Percentiles rank a stretch among this genome's conserved stretches.
Evolutionary conservation across 1,140 invertebrate genomes (phyloP).

Genomic region (Formica exsecta): DNA sequence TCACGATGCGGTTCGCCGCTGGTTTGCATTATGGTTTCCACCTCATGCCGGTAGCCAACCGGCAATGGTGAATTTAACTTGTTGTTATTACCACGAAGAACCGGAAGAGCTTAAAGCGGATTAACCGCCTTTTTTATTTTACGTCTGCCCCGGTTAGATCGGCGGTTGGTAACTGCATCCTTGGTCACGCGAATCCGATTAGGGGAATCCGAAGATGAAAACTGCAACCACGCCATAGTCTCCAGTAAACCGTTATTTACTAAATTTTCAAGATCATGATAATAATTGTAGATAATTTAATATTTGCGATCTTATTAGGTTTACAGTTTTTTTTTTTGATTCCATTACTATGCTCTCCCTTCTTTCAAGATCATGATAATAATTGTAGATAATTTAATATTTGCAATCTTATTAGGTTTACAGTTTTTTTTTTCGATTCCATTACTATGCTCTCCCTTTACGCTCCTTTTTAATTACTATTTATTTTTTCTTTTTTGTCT

Average conservation of each 20-base stretch:
- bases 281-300: neutral
- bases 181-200: slow-evolving; percentile 36
- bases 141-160: slow-evolving; percentile 14
- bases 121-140: slow-evolving; percentile 50
- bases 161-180: slow-evolving; percentile 30
- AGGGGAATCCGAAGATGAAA: slow-evolving; percentile 21
- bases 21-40: slow-evolving; percentile 61
- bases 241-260: neutral
- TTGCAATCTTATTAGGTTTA: neutral
- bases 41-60: neutral
- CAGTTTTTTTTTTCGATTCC: neutral
- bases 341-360: neutral
- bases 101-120: slow-evolving; percentile 45
- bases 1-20: slow-evolving; percentile 26
- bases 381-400: neutral
- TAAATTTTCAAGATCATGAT: neutral
- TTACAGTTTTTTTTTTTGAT: neutral
- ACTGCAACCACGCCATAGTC: neutral
- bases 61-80: slow-evolving; percentile 43
- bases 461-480: neutral
- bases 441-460: neutral
- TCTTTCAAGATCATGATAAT: neutral
- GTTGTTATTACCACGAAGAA: slow-evolving; percentile 54
- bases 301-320: neutral
- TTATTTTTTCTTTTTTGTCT: neutral